A percentile compares a stretch with the other conserved stretches of the same genome.
phyloP scores from a whole-genome alignment of 2,797 vertebrate species.

The Amniataba percoides region DNA sequence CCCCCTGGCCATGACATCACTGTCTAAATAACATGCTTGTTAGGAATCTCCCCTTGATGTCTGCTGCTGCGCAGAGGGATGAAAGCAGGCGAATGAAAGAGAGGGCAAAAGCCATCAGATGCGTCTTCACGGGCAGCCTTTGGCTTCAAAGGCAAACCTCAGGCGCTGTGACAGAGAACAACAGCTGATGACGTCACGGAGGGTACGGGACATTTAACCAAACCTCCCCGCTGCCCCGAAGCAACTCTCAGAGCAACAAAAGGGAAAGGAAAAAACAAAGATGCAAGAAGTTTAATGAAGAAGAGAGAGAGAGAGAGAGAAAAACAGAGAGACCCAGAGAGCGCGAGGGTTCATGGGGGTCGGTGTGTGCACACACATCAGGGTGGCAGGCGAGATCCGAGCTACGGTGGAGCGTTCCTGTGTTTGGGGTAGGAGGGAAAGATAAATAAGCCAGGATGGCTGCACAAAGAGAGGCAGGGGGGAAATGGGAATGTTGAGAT shows the following conservation, averaged over 20 bases:
- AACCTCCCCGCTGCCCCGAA: constrained; percentile 24
- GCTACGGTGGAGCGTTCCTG: constrained; percentile 51
- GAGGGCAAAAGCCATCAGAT: constrained; percentile 76
- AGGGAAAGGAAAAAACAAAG: constrained; percentile 41
- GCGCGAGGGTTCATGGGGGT: constrained; percentile 55
- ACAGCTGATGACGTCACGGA: constrained; percentile 71
- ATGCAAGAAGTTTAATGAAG: constrained; percentile 57
- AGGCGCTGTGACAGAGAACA: constrained; percentile 67
- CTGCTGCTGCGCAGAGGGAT: constrained; percentile 68
- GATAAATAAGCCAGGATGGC: constrained; percentile 69
- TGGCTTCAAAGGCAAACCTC: constrained; percentile 81
- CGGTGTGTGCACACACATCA: constrained; percentile 53
- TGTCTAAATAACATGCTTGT: constrained; percentile 82
- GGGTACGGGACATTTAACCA: constrained; percentile 52
- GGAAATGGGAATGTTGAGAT: constrained; percentile 74
- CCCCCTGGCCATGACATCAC: constrained; percentile 78
- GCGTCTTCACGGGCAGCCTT: constrained; percentile 72
- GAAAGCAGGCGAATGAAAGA: constrained; percentile 77
- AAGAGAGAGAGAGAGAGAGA: constrained; percentile 31
- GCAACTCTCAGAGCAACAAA: constrained; percentile 28
- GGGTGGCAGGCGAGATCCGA: constrained; percentile 59
- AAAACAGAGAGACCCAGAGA: constrained; percentile 36
- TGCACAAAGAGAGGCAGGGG: constrained; percentile 66
- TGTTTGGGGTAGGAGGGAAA: constrained; percentile 76
- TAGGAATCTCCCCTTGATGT: constrained; percentile 84